These are phyloP conservation scores for Cynoglossus semilaevis DNA, from an alignment of 2,113 vertebrate species.

Conservation along the genomic window DNA sequence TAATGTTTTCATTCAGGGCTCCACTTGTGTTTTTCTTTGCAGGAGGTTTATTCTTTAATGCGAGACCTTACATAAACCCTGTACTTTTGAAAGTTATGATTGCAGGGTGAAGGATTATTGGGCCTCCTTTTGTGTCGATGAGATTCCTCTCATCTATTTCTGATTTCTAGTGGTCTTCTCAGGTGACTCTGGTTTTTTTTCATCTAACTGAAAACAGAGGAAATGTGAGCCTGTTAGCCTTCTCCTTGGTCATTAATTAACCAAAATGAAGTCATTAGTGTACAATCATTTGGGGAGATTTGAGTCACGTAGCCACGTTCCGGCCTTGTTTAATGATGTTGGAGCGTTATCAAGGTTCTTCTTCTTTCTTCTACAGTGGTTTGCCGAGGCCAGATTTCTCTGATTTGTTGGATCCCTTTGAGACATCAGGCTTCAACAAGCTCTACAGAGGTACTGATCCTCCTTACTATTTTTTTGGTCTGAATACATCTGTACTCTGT, in stretches of 20 bases:
- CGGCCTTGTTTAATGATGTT: neutral
- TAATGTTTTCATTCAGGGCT: slow-evolving; percentile 15
- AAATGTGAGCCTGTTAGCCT: slow-evolving; percentile 6
- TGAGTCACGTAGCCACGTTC: neutral
- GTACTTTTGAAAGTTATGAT: slow-evolving; percentile 27
- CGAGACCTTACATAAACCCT: slow-evolving; percentile 12
- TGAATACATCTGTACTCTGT: slow-evolving; percentile 5
- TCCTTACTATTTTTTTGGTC: neutral
- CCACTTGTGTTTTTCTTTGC: slow-evolving; percentile 14
- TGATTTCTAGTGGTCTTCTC: slow-evolving; percentile 20
- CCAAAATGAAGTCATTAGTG: too few species aligned
- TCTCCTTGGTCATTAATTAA: too few species aligned
- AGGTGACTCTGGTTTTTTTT: slow-evolving; percentile 24
- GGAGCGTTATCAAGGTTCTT: neutral
- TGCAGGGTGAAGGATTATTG: slow-evolving; percentile 40
- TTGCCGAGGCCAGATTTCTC: slow-evolving; percentile 86
- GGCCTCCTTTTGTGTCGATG: neutral
- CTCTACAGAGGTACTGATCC: slow-evolving; percentile 87
- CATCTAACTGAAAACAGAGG: slow-evolving; percentile 17
- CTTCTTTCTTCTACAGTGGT: slow-evolving; percentile 68
- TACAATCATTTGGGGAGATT: too few species aligned
- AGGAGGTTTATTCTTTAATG: neutral
- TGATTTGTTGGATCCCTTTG: slow-evolving; percentile 88
- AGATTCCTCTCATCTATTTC: slow-evolving; percentile 3
- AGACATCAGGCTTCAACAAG: slow-evolving; percentile 89